Conservation (phyloP, 2,797 vertebrate species). For the Chromobotia macracanthus region DNA sequence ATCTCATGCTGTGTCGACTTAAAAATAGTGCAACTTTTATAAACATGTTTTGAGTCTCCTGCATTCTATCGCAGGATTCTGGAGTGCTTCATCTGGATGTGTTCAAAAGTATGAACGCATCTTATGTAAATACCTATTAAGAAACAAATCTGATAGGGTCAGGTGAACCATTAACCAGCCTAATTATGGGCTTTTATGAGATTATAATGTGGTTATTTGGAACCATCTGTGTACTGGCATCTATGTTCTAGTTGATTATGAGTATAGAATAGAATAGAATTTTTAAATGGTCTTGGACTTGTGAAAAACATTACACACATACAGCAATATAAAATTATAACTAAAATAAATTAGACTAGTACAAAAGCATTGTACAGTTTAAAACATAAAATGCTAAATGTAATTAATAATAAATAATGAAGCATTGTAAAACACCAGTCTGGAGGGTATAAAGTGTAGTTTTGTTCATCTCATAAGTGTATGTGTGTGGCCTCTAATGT, state of each 20-base stretch:
- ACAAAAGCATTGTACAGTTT: background rate
- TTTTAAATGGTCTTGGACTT: background rate
- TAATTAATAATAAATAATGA: background rate
- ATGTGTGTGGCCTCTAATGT: slow-evolving; percentile 43
- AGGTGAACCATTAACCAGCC: background rate
- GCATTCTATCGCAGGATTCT: too few species aligned
- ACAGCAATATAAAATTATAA: background rate
- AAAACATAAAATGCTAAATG: background rate
- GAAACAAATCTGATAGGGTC: background rate
- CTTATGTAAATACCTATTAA: too few species aligned
- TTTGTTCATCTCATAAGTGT: background rate
- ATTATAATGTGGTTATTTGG: background rate
- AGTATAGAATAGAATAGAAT: too few species aligned
- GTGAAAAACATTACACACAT: background rate
- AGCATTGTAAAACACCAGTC: too few species aligned
- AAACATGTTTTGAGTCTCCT: too few species aligned
- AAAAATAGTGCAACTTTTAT: too few species aligned
- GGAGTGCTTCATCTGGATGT: too few species aligned
- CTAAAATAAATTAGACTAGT: background rate
- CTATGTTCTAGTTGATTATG: background rate
- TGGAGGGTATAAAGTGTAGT: too few species aligned
- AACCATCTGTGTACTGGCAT: background rate
- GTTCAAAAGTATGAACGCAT: too few species aligned
- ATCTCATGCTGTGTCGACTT: background rate
- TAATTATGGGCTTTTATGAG: background rate